Evolutionary conservation across 2,888 invertebrate species (phyloP), one percentile per base, ranked within the genome.

Genomic region (Camponotus fellah): DNA sequence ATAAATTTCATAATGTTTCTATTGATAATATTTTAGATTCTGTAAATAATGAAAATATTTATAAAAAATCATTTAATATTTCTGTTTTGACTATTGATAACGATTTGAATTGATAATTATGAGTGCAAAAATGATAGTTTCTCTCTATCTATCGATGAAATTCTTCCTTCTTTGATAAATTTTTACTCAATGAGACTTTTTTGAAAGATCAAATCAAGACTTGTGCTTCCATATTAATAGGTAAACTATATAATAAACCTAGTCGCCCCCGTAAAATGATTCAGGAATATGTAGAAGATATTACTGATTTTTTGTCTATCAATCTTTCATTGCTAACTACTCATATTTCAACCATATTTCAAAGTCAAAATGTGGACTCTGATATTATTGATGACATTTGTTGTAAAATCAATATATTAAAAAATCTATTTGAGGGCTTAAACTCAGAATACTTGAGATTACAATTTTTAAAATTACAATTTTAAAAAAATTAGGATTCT

Each of bases 221-320:
- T 66, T 43, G 14, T 66, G 43, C 43, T 66, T 43, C 43, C 4
- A 66, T 8, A 14, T 14, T 43, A 66, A 66, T 66, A 43, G 66
- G 1, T 12, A 14, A 14, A 66, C 66, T 26, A 0, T 43, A 66
- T 2, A 43, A 26, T 66, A 43, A 66, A 66, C 43, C 43, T 66
- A 26, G 43, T 66, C 40, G 21, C 56, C 58, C 43, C 14, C 43
- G 26, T 26, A 66, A 43, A 66, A 66, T 66, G 9, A 2, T 66
- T 66, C 66, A 66, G 26, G 26, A 66, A 3, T 66, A 66, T 66
- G n/a, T 66, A 66, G 43, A 43, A 14, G 14, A 66, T 2, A 26
- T 4, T 14, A 66, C 26, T 3, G 43, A 66, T 43, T 43, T 66
- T 43, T 26, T 26, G 26, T 26, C 2, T 26, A 26, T 2, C 26